Percentiles rank a stretch among this genome's conserved stretches.
phyloP scores from a whole-genome alignment of 2,888 invertebrate species.

The Pachliopta kotzebuea region DNA sequence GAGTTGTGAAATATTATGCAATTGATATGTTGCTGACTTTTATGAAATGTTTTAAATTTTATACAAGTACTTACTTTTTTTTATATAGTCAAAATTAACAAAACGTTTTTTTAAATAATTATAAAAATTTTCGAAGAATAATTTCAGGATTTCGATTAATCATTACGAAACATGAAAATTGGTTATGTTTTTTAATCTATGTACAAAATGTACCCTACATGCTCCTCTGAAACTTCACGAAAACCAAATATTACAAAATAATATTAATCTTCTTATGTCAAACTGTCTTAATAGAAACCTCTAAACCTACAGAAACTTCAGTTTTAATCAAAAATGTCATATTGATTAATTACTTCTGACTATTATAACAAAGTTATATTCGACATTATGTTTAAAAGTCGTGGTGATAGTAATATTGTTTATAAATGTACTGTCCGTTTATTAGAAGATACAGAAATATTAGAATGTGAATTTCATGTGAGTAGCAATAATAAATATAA shows the following conservation, averaged over 20 bases:
- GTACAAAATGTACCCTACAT: conserved; percentile 1
- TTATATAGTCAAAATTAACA: no score
- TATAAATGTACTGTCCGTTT: conserved; percentile 94
- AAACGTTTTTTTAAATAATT: not conserved
- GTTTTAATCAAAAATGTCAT: conserved; percentile 13
- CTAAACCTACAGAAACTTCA: not conserved
- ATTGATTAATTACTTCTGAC: conserved; percentile 11
- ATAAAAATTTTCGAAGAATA: not conserved
- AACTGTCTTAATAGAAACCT: conserved; percentile 7
- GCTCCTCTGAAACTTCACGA: conserved; percentile 10
- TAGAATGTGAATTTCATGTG: conserved; percentile 94
- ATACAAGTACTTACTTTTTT: no score
- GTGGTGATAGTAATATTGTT: conserved; percentile 90
- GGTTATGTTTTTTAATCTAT: conserved; percentile 12
- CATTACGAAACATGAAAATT: not conserved
- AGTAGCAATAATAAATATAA: conserved; percentile 43
- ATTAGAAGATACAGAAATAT: conserved; percentile 93
- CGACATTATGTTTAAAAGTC: conserved; percentile 81
- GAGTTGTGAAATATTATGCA: conserved; percentile 23
- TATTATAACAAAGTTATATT: conserved; percentile 9
- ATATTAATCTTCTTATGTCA: conserved; percentile 10
- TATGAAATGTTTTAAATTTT: not conserved
- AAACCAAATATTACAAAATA: conserved; percentile 18
- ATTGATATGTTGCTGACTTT: no score
- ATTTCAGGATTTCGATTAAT: not conserved